These are phyloP conservation scores for Dermolepida albohirtum DNA, from an alignment of 2,888 invertebrate genomes.

Conservation along the genomic window DNA sequence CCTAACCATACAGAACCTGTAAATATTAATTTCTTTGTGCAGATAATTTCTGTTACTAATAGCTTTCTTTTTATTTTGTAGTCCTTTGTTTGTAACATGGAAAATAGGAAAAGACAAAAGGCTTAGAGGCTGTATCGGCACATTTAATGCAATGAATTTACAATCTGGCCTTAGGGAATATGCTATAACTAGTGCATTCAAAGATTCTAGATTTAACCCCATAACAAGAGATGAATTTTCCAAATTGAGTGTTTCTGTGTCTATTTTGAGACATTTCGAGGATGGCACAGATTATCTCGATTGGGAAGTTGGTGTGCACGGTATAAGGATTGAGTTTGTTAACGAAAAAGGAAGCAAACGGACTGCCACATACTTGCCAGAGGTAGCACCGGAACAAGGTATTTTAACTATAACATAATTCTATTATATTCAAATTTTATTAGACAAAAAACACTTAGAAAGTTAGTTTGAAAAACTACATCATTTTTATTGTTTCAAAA, in stretches of 20 bases:
- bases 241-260: conserved; percentile 93
- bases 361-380: conserved; percentile 98
- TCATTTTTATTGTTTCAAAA: conserved; percentile 20
- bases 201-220: conserved; percentile 96
- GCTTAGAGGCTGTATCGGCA: conserved; percentile 98
- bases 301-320: conserved; percentile 97
- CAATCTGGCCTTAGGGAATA: conserved; percentile 96
- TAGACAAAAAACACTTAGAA: conserved; percentile 5
- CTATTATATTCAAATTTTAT: too few relatives aligned
- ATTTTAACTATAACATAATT: conserved; percentile 42
- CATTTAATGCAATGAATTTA: conserved; percentile 96
- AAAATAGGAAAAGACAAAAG: conserved; percentile 96
- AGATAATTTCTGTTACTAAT: conserved; percentile 48
- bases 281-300: conserved; percentile 95
- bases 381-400: conserved; percentile 99
- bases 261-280: conserved; percentile 96
- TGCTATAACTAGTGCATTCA: conserved; percentile 97
- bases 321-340: conserved; percentile 97
- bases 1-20: neutral
- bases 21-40: conserved; percentile 4
- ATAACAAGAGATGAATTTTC: conserved; percentile 92
- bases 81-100: conserved; percentile 99
- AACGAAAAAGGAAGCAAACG: conserved; percentile 94
- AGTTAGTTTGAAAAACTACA: neutral
- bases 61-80: conserved; percentile 59